Base-by-base conservation (phyloP, 2,888 invertebrate species). In the Prionchulus punctatus region DNA sequence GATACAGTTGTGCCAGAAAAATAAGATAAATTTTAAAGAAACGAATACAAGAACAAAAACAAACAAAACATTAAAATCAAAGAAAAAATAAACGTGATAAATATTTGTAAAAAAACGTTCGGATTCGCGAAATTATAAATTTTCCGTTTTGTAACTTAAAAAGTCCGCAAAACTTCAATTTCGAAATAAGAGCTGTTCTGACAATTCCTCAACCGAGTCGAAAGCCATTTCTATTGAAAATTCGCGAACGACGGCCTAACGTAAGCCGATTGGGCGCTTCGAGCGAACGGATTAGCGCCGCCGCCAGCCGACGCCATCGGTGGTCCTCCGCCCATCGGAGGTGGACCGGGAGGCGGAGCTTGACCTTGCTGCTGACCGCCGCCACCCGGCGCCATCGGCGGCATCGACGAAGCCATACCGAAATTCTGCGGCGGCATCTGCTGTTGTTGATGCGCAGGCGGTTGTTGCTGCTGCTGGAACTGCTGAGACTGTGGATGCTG, bases 401-500 rank as follows among this genome's bases (percentile, higher is more conserved):
- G 47, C 4, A 23, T 23, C n/a, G 47, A 21, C 47, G 47, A 45
- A 12, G 50, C 50, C 26, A 26, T 26, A n/a, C n/a, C n/a, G n/a
- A n/a, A n/a, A n/a, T n/a, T n/a, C 3, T 25, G 52, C 21, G 31
- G 31, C 4, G 52, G n/a, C 50, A 12, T 28, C 23, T 51, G 56
- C 53, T 58, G 60, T 50, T 59, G 60, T 55, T 60, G 60, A 21
- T 61, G 55, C 25, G 55, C 57, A n/a, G 57, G 47, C 49, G 58
- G 60, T 53, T 57, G 58, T 25, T 56, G 56, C 43, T 55, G 54
- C 53, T 55, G 31, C 2, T 43, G 36, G 58, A 56, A 60, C 59
- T 28, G 60, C 55, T 12, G 55, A 54, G 18, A 56, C 30, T 47
- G 59, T 59, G 52, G 57, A 59, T n/a, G 21, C 7, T 18, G n/a